Evolutionary conservation across 2,797 vertebrate species (phyloP), one percentile per base, ranked within the genome.

Genomic region (Acrossocheilus fasciatus): DNA sequence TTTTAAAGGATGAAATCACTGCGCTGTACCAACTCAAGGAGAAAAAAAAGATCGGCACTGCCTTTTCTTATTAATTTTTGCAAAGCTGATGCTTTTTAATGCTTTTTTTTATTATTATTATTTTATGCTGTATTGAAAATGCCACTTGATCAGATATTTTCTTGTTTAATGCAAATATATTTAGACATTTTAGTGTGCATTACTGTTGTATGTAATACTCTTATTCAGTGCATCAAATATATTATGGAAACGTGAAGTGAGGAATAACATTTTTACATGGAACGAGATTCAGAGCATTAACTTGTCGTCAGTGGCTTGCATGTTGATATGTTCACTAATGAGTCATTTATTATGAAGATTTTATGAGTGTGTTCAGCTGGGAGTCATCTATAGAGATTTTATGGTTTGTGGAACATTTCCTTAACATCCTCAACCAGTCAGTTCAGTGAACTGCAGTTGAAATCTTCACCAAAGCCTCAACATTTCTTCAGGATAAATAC

Each of bases 321-420:
- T 81, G 79, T 52, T 69, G 45, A 52, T 81, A 69, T 81, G 36
- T 36, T 59, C 41, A 20, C 39, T 34, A 66, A 68, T 45, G 50
- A 72, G 52, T 57, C 36, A 59, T 73, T 59, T 57, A 59, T 59
- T 59, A 45, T 82, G 6, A 59, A 20, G 1, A 59, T 45, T 72
- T 82, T 26, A 17, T 18, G 36, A 73, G 80, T 69, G 81, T 30
- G 12, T 73, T 82, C 17, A 73, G 17, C 68, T 59, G 18, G 66
- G 57, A 52, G 30, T 80, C 36, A 68, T 74, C 34, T 54, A 62
- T 50, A 26, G 57, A 76, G 75, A 75, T 87, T 81, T 78, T 81
- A 59, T 52, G 45, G 15, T 68, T 23, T 68, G 30, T 23, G 20
- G 64, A 50, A 52, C 80, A 59, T 80, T 86, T 89, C 68, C 74